phyloP scores from a whole-genome alignment of 2,888 invertebrate genomes.

The Smittia sp. region DNA sequence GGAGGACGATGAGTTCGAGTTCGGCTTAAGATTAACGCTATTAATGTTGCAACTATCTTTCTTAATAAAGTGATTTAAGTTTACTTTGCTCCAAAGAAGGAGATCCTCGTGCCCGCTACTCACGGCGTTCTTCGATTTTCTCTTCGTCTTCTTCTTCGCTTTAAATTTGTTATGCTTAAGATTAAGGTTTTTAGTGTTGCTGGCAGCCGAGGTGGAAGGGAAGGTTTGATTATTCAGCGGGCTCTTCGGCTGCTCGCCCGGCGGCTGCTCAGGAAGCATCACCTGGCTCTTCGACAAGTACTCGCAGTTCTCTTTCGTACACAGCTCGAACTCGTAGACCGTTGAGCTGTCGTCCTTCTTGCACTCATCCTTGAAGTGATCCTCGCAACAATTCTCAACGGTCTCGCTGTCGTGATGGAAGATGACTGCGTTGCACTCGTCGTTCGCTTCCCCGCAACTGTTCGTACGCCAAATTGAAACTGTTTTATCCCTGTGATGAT shows the following conservation, averaged over 20 bases:
- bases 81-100: constrained; percentile 33
- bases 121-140: not conserved
- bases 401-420: constrained; percentile 54
- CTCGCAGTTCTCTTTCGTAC: constrained; percentile 41
- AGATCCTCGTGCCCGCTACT: constrained; percentile 1
- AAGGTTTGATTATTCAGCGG: constrained; percentile 29
- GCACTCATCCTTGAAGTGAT: constrained; percentile 48
- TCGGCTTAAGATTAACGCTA: constrained; percentile 38
- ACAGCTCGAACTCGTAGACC: constrained; percentile 35
- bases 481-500: constrained; percentile 45
- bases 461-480: constrained; percentile 48
- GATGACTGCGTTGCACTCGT: constrained; percentile 52
- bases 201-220: not conserved
- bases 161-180: constrained; percentile 38
- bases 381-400: constrained; percentile 52
- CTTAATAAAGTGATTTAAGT: constrained; percentile 36
- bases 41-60: constrained; percentile 38
- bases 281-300: constrained; percentile 32
- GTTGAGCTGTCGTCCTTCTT: constrained; percentile 18
- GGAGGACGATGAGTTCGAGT: constrained; percentile 36
- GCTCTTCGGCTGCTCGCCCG: not conserved
- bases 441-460: constrained; percentile 45
- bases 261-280: not conserved
- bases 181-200: constrained; percentile 31
- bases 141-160: constrained; percentile 23